Evolutionary conservation across 2,113 vertebrate genomes (phyloP).

Genomic region (Macrotus californicus): DNA sequence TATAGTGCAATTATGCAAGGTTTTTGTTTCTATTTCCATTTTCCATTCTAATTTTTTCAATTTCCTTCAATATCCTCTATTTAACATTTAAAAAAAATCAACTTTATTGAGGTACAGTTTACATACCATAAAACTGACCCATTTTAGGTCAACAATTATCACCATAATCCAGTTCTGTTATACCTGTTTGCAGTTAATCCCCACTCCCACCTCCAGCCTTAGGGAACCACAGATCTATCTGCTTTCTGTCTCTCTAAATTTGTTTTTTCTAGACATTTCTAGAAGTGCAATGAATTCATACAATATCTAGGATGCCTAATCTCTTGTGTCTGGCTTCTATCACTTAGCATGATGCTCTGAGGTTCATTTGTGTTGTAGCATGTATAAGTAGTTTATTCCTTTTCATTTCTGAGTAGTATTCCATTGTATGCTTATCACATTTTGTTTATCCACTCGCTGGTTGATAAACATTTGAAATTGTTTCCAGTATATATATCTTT

Average conservation of each 20-base stretch:
- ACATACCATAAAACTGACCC: background rate
- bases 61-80: background rate
- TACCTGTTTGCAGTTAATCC: background rate
- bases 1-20: background rate
- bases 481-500: background rate
- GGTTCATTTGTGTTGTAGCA: background rate
- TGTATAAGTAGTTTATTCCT: background rate
- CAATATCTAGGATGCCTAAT: background rate
- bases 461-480: background rate
- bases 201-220: background rate
- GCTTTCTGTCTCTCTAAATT: background rate
- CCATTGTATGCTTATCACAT: background rate
- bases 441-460: background rate
- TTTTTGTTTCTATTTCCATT: conserved; percentile 8
- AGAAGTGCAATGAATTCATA: background rate
- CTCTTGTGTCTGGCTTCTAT: background rate
- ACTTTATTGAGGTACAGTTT: background rate
- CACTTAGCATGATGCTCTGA: background rate
- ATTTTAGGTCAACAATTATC: background rate
- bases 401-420: background rate
- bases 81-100: background rate
- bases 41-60: background rate
- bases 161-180: background rate
- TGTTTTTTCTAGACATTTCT: background rate
- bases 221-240: background rate